Conservation (phyloP, 2,888 invertebrate species). For the Cataglyphis albicans region DNA sequence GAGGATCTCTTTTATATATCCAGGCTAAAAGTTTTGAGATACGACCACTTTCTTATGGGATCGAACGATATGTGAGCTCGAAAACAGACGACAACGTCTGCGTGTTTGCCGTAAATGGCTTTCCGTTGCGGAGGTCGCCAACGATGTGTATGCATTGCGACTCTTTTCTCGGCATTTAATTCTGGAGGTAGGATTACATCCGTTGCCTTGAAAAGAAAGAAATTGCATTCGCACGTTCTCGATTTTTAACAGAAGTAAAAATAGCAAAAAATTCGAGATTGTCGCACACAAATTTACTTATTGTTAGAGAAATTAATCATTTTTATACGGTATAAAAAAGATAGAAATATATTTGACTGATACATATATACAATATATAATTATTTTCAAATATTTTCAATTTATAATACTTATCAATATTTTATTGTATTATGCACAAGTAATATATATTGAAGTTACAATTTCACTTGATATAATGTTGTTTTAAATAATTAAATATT, state of each 20-base stretch:
- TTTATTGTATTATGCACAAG: neutral
- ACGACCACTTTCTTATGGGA: conserved; percentile 77
- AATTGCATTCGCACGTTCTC: neutral
- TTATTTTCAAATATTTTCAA: neutral
- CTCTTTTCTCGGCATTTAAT: conserved; percentile 64
- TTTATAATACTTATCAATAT: neutral
- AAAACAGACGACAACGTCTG: conserved; percentile 70
- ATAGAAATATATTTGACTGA: neutral
- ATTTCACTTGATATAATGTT: neutral
- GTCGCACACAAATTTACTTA: neutral
- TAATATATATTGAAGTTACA: neutral
- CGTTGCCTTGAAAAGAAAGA: neutral
- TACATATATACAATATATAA: neutral
- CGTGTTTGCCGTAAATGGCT: conserved; percentile 80
- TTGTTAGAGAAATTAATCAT: neutral
- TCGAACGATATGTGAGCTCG: conserved; percentile 56
- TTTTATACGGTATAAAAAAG: neutral
- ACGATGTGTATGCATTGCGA: conserved; percentile 33
- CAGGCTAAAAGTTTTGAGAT: conserved; percentile 79
- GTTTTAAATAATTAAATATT: neutral
- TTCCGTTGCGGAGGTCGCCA: conserved; percentile 66
- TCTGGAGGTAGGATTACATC: conserved; percentile 64
- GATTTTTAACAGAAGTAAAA: conserved; percentile 8
- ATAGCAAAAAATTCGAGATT: neutral
- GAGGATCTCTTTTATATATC: conserved; percentile 63